A percentile compares a stretch with the other conserved stretches of the same genome.
These are phyloP conservation scores for Trypoxylon attenuatum DNA, from an alignment of 2,888 invertebrate genomes.

Conservation along the genomic window DNA sequence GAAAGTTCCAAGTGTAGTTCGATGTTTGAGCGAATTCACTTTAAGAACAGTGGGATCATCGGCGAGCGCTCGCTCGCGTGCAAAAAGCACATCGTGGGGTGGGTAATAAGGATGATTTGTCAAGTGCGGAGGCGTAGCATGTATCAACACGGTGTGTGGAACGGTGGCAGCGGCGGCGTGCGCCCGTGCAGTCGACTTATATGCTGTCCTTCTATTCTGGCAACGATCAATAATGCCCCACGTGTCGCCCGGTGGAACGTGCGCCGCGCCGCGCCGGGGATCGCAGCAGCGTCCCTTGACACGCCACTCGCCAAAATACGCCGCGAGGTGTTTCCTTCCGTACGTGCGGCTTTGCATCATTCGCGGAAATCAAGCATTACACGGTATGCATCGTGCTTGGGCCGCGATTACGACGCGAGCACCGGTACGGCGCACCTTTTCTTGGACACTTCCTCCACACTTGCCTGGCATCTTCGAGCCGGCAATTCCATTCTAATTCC, in stretches of 20 bases:
- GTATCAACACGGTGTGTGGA: slow-evolving; percentile 36
- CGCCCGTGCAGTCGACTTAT: slow-evolving; percentile 6
- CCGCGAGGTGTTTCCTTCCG: slow-evolving; percentile 37
- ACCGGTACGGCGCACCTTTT: not conserved
- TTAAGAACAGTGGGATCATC: not conserved
- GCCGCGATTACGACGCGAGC: too few relatives aligned
- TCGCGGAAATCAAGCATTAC: slow-evolving; percentile 31
- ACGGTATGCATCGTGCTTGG: slow-evolving; percentile 5
- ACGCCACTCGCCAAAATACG: slow-evolving; percentile 47
- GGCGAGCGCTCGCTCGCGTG: not conserved
- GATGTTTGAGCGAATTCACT: not conserved
- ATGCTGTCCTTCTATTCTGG: slow-evolving; percentile 46
- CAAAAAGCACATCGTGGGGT: too few relatives aligned
- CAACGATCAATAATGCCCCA: slow-evolving; percentile 55
- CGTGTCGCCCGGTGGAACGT: slow-evolving; percentile 39
- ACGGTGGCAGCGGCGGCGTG: too few relatives aligned
- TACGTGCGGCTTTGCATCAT: slow-evolving; percentile 43
- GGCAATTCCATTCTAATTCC: too few relatives aligned
- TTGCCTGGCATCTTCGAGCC: too few relatives aligned
- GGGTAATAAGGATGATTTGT: not conserved
- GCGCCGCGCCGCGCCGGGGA: slow-evolving; percentile 42
- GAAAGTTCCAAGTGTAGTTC: too few relatives aligned
- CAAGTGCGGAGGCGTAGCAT: not conserved
- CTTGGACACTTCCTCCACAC: slow-evolving; percentile 1
- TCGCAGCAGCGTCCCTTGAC: slow-evolving; percentile 25